These are phyloP conservation scores for Centropus bengalensis DNA, from an alignment of 2,113 vertebrate genomes.

Conservation along the genomic window DNA sequence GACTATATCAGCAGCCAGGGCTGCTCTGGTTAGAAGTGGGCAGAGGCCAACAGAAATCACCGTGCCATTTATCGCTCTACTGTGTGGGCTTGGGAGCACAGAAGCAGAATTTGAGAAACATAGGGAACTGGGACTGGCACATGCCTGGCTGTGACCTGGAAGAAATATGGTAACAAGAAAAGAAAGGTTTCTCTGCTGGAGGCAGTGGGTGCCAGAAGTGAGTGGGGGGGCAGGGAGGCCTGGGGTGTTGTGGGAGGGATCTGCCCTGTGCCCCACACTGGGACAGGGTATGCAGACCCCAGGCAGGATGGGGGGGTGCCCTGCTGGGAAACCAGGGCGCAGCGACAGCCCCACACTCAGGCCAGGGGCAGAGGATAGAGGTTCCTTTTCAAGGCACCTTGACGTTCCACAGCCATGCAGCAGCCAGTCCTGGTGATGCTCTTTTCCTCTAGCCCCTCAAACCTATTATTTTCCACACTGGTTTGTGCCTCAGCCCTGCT, in stretches of 20 bases:
- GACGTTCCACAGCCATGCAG: background rate
- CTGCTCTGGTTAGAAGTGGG: background rate
- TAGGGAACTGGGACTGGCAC: fast-evolving
- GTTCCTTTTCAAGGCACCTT: background rate
- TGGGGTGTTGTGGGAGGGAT: fast-evolving
- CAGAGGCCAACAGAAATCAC: background rate
- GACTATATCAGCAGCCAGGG: conserved; percentile 6
- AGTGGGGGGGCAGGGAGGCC: background rate
- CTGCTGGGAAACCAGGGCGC: background rate
- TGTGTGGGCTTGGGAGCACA: background rate
- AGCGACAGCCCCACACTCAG: background rate
- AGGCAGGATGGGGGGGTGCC: background rate
- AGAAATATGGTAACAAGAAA: background rate
- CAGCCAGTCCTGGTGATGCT: background rate
- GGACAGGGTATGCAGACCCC: background rate
- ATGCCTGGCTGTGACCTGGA: fast-evolving
- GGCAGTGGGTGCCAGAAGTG: background rate
- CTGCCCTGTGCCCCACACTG: fast-evolving
- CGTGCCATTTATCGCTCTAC: background rate
- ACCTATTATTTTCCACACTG: background rate
- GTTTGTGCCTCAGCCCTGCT: background rate
- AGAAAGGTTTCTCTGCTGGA: background rate
- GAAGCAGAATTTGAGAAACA: background rate
- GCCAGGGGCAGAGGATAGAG: background rate
- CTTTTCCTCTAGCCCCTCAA: background rate